Base-by-base conservation (phyloP, 2,113 vertebrate genomes). In the Catharus bicknelli region DNA sequence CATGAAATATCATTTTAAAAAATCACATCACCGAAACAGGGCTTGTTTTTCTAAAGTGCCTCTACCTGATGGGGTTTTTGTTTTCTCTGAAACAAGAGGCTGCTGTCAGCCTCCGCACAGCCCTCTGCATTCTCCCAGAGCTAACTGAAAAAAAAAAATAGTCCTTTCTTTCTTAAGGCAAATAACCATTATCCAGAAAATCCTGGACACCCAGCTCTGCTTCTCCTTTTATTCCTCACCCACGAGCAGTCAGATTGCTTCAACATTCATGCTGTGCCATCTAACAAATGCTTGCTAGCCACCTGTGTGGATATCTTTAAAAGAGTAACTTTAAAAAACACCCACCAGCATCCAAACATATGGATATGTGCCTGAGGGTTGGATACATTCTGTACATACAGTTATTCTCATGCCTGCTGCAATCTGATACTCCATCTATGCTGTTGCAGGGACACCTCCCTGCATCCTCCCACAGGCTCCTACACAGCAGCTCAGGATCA, bases 281-380 rank as follows among this genome's bases (percentile, higher is more conserved):
- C 89, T 90, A 90, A 87, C 78, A 94, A 96, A 87, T 2, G 25
- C 75, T 93, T 81, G 82, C 62, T 90, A 92, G 84, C 91, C 94
- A 96, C 94, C 94, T 96, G 85, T 77, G 85, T 90, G 45, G 91
- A 50, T 94, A 91, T 94, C 86, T 96, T 96, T 96, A 91, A 96
- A 91, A 80, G 51, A 93, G 84, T 45, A 94, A 74, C 92, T 94
- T 93, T 92, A 79, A 85, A 94, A 95, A 95, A 96, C 93, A 95
- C 94, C 94, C 94, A 95, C 90, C 82, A 94, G 63, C 90, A 88
- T 93, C 72, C 84, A 93, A 96, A 94, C 93, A 94, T 91, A 95
- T 72, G 87, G 93, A 94, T 95, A 90, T 61, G 50, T 88, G 87
- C 85, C 90, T 91, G 85, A 85, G 45, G 91, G 95, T 83, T 95